These are phyloP conservation scores for Scelioninae gen. 1 DNA, from an alignment of 2,888 invertebrate species.

Conservation along the genomic window DNA sequence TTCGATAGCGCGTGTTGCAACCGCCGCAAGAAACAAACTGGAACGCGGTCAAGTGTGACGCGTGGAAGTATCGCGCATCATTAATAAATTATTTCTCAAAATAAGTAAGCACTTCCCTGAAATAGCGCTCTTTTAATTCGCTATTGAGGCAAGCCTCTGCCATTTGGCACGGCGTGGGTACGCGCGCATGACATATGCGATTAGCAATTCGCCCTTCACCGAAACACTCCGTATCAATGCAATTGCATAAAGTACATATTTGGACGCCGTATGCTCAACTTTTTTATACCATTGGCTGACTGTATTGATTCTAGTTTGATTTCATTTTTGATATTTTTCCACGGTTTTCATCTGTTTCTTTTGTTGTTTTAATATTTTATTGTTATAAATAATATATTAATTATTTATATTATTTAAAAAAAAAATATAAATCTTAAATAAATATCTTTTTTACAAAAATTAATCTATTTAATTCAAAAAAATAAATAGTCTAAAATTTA, in stretches of 20 bases:
- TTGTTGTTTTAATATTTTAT: too few relatives aligned
- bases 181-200: conserved; percentile 52
- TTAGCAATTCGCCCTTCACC: conserved; percentile 54
- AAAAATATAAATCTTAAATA: too few relatives aligned
- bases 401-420: too few relatives aligned
- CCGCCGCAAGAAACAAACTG: conserved; percentile 62
- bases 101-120: conserved; percentile 73
- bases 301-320: background rate
- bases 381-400: too few relatives aligned
- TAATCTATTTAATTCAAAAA: too few relatives aligned
- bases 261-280: conserved; percentile 13
- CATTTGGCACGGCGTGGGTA: conserved; percentile 71
- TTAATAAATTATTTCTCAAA: conserved; percentile 75
- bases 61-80: conserved; percentile 70
- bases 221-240: conserved; percentile 39
- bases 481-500: too few relatives aligned
- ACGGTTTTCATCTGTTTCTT: background rate
- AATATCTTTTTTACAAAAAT: too few relatives aligned
- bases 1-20: conserved; percentile 48
- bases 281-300: background rate
- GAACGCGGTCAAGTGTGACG: conserved; percentile 74
- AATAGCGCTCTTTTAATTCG: conserved; percentile 72
- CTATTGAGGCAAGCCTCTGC: conserved; percentile 69
- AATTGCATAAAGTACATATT: conserved; percentile 49
- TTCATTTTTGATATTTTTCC: background rate